Conservation (phyloP, 1,140 invertebrate species). For the Orchesella cincta region DNA sequence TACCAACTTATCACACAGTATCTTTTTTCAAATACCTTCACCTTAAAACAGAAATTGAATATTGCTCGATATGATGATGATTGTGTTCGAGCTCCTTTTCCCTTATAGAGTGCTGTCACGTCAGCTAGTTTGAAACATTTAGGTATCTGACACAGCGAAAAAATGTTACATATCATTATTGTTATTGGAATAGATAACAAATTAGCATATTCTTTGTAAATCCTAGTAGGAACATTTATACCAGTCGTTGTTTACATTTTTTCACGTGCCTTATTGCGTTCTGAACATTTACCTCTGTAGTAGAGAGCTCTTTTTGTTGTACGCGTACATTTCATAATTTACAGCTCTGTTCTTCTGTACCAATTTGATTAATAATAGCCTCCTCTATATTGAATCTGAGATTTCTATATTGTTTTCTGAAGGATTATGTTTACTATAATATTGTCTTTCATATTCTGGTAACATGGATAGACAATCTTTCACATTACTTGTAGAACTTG, state of each 20-base stretch:
- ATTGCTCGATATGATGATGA: constrained; percentile 12
- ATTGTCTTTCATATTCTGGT: no score
- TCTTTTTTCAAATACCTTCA: constrained; percentile 26
- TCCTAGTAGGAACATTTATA: background rate
- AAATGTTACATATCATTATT: background rate
- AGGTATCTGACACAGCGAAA: background rate
- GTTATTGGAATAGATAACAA: background rate
- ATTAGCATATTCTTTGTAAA: background rate
- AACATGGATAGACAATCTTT: no score
- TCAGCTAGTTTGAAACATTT: background rate
- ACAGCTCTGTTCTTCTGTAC: no score
- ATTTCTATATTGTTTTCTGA: no score
- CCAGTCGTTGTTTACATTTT: background rate
- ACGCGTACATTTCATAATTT: no score
- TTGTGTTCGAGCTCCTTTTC: background rate
- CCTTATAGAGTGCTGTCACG: constrained; percentile 28
- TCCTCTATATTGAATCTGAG: no score
- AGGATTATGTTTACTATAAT: no score
- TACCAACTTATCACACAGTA: background rate
- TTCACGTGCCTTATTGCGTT: background rate
- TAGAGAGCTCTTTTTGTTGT: no score
- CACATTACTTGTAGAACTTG: background rate
- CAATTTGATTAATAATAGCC: no score
- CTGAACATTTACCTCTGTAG: background rate
- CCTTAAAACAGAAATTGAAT: background rate